Conservation (phyloP, 2,888 invertebrate species). For the Branchipolynoe longqiensis region DNA sequence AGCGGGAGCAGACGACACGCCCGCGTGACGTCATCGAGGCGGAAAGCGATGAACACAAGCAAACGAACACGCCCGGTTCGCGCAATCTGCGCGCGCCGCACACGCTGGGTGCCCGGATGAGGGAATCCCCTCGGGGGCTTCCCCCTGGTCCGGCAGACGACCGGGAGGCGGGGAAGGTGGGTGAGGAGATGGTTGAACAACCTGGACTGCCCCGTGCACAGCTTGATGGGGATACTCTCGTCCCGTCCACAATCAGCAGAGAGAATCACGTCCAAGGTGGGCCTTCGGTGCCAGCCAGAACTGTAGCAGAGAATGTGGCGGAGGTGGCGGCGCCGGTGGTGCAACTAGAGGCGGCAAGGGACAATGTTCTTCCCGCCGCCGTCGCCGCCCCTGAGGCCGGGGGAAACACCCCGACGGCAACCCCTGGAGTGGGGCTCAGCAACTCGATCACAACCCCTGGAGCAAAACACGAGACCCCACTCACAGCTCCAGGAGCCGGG, state of each 20-base stretch:
- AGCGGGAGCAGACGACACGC: not conserved
- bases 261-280: no score
- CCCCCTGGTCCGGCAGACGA: not conserved
- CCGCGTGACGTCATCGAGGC: not conserved
- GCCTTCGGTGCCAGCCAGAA: no score
- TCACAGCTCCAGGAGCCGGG: no score
- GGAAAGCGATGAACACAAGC: not conserved
- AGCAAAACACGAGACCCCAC: slow-evolving; percentile 42
- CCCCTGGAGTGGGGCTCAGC: not conserved
- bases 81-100: not conserved
- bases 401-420: not conserved
- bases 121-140: not conserved
- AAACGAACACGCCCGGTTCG: not conserved
- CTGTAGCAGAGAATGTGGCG: not conserved
- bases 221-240: no score
- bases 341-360: not conserved
- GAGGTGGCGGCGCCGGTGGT: not conserved
- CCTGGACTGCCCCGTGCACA: no score
- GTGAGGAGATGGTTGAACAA: not conserved
- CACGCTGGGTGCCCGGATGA: not conserved
- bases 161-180: not conserved
- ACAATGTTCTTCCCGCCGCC: not conserved
- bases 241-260: no score
- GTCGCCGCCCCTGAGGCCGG: not conserved
- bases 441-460: slow-evolving; percentile 37